These are phyloP conservation scores for Alca torda DNA, from an alignment of 2,797 vertebrate species.

Conservation along the genomic window DNA sequence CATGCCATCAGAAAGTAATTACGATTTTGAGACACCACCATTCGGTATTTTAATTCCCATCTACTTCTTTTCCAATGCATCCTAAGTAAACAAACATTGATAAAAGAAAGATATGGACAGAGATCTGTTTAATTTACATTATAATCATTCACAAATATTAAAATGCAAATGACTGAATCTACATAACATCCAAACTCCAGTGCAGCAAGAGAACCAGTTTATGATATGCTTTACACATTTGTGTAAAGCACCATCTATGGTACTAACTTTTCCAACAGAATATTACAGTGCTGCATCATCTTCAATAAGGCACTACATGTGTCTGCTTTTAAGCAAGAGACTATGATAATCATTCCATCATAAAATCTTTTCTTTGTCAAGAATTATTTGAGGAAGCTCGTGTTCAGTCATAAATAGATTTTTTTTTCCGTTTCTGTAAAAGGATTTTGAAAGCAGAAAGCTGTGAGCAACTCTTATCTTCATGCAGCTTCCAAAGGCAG, in stretches of 20 bases:
- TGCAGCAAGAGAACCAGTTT: neutral
- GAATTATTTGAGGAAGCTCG: neutral
- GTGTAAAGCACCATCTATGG: neutral
- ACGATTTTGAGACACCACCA: neutral
- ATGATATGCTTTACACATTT: neutral
- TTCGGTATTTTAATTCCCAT: neutral
- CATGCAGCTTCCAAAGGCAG: neutral
- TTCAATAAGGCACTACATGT: neutral
- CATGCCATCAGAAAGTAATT: neutral
- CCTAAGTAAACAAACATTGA: neutral
- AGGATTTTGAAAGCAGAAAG: neutral
- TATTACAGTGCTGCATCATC: neutral
- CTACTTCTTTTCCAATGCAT: neutral
- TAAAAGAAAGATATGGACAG: neutral
- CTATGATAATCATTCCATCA: neutral
- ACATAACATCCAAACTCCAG: neutral
- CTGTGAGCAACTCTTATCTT: neutral
- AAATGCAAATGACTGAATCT: slow-evolving; percentile 21
- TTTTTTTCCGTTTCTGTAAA: neutral
- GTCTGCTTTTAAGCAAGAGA: neutral
- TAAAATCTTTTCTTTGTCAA: neutral
- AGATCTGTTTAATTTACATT: neutral
- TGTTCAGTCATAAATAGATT: neutral
- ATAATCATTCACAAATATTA: neutral
- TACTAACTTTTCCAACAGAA: neutral